These are phyloP conservation scores for Gastracanthus pulcherrimus DNA, from an alignment of 2,888 invertebrate species.

Conservation along the genomic window DNA sequence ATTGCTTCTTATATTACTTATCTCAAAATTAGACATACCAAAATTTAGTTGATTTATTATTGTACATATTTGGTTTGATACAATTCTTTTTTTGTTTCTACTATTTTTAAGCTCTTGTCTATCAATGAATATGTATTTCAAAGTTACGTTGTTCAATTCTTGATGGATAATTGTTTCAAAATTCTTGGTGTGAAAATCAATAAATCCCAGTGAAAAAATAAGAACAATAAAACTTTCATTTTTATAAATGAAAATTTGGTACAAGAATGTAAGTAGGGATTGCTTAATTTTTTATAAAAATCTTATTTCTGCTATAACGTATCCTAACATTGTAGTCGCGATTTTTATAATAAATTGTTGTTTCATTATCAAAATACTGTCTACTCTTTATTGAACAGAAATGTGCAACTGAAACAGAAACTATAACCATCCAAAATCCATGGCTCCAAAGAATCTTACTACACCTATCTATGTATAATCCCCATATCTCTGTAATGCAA, in stretches of 20 bases:
- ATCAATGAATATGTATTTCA: neutral
- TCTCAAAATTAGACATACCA: neutral
- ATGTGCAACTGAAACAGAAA: neutral
- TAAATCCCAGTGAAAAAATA: neutral
- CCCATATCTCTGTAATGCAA: no score
- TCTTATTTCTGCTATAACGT: constrained; percentile 7
- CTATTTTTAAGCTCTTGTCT: neutral
- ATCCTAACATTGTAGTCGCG: constrained; percentile 37
- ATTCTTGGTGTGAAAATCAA: neutral
- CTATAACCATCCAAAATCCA: no score
- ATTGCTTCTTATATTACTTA: neutral
- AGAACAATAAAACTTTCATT: neutral
- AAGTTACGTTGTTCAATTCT: neutral
- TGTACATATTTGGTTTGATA: neutral
- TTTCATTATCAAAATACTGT: constrained; percentile 1
- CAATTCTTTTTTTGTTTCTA: no score
- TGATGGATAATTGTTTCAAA: neutral
- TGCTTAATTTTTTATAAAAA: constrained; percentile 28
- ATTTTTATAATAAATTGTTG: constrained; percentile 51
- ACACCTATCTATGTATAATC: no score
- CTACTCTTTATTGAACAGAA: neutral
- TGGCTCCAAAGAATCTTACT: no score
- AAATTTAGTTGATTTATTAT: neutral
- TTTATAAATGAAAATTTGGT: neutral
- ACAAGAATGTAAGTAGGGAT: neutral